These are phyloP conservation scores for Pristiophorus japonicus DNA, from an alignment of 2,113 vertebrate species.

Conservation along the genomic window DNA sequence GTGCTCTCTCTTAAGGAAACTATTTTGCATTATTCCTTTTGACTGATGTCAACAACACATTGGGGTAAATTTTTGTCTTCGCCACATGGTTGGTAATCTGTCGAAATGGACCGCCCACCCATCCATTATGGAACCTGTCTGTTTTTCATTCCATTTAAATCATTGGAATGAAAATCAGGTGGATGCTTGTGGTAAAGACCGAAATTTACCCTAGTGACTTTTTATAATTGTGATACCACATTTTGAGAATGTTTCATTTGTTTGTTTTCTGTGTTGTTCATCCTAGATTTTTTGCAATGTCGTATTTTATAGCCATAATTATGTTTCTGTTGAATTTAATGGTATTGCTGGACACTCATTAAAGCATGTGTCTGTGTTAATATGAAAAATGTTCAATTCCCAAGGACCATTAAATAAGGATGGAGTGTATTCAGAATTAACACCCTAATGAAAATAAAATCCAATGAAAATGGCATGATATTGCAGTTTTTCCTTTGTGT, in stretches of 20 bases:
- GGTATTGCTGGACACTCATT: neutral
- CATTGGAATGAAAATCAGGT: neutral
- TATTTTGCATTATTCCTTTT: neutral
- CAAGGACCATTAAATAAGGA: neutral
- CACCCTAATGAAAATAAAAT: neutral
- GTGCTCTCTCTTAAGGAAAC: neutral
- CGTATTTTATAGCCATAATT: neutral
- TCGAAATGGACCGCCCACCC: neutral
- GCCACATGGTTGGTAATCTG: neutral
- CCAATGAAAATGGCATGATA: neutral
- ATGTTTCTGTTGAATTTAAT: neutral
- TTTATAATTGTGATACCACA: neutral
- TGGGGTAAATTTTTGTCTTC: neutral
- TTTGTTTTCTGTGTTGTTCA: neutral
- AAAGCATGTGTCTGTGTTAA: neutral
- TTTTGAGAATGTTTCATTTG: neutral
- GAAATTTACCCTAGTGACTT: neutral
- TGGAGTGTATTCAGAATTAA: neutral
- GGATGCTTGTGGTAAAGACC: neutral
- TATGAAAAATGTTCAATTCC: neutral
- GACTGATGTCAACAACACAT: neutral
- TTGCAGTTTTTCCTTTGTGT: too few species aligned
- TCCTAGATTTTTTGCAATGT: neutral
- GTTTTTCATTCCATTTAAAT: neutral
- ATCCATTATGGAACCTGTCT: neutral